Evolutionary conservation across 2,888 invertebrate genomes (phyloP).

Genomic region (Seira musarum): DNA sequence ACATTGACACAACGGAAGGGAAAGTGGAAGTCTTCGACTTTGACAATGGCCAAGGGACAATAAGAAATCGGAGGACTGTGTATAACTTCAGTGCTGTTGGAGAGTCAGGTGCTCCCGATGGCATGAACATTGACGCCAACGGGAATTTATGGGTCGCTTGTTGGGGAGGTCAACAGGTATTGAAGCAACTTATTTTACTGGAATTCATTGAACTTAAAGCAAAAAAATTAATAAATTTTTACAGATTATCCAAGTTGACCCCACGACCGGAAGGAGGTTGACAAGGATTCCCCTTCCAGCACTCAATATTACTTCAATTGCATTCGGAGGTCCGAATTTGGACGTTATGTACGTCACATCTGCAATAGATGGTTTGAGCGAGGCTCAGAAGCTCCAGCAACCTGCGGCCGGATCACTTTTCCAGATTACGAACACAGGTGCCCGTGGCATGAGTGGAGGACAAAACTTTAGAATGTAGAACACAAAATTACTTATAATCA

Average conservation of each 20-base stretch:
- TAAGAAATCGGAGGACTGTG: slow-evolving; percentile 69
- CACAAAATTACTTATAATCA: too few species aligned
- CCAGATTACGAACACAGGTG: slow-evolving; percentile 50
- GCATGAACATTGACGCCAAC: slow-evolving; percentile 73
- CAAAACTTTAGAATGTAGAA: too few species aligned
- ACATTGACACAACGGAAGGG: slow-evolving; percentile 81
- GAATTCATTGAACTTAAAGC: too few species aligned
- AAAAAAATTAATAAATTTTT: too few species aligned
- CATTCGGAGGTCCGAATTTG: slow-evolving; percentile 79
- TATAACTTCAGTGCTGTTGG: slow-evolving; percentile 69
- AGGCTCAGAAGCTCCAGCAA: slow-evolving; percentile 20
- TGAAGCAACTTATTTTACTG: too few species aligned
- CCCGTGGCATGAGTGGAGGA: slow-evolving; percentile 26
- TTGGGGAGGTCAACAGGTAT: slow-evolving; percentile 75
- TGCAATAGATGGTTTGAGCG: slow-evolving; percentile 40
- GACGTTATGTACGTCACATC: slow-evolving; percentile 80
- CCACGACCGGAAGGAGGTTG: slow-evolving; percentile 76
- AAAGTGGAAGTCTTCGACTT: slow-evolving; percentile 82
- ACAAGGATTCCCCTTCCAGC: slow-evolving; percentile 77
- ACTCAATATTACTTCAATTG: slow-evolving; percentile 78
- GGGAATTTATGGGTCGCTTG: slow-evolving; percentile 74
- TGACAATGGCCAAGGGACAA: too few species aligned
- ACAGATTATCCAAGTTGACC: slow-evolving; percentile 78
- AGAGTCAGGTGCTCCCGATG: slow-evolving; percentile 72
- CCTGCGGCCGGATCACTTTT: slow-evolving; percentile 56